These are phyloP conservation scores for Gambusia holbrooki DNA, from an alignment of 2,113 vertebrate species.

Conservation along the genomic window DNA sequence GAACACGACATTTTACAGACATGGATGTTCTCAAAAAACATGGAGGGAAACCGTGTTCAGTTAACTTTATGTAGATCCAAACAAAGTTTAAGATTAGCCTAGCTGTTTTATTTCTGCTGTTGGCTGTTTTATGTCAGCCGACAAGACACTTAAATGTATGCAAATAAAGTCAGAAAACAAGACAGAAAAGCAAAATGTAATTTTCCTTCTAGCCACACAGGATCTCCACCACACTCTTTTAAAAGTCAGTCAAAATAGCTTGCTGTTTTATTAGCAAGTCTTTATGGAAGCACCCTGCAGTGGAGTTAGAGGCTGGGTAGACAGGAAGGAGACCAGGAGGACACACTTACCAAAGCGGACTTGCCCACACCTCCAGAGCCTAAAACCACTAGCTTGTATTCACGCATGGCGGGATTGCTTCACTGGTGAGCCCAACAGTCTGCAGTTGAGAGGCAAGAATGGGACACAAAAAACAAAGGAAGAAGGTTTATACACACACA, in stretches of 20 bases:
- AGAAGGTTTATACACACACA: conserved; percentile 10
- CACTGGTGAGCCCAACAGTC: conserved; percentile 84
- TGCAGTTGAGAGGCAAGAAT: conserved; percentile 69
- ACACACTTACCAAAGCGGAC: conserved; percentile 95
- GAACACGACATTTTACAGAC: conserved; percentile 20
- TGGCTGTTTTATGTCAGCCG: not conserved
- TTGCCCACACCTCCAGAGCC: conserved; percentile 99
- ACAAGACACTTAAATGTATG: not conserved
- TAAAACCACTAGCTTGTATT: conserved; percentile 99
- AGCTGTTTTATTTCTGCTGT: not conserved
- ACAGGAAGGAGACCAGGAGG: conserved; percentile 27
- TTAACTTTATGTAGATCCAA: not conserved
- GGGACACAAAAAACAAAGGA: conserved; percentile 21
- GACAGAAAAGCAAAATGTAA: not conserved
- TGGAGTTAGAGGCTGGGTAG: conserved; percentile 6
- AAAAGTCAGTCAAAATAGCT: not conserved
- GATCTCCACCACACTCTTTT: not conserved
- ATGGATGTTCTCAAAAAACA: not conserved
- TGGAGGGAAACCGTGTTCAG: not conserved
- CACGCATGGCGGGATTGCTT: conserved; percentile 95
- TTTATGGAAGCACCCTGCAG: conserved; percentile 22
- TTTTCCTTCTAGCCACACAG: conserved; percentile 6
- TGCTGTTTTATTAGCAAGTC: conserved; percentile 31
- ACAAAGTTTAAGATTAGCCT: not conserved
- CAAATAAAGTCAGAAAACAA: not conserved